A percentile compares a stretch with the other conserved stretches of the same genome.
These are phyloP conservation scores for Syngnathus acus DNA, from an alignment of 2,797 vertebrate genomes.

Conservation along the genomic window DNA sequence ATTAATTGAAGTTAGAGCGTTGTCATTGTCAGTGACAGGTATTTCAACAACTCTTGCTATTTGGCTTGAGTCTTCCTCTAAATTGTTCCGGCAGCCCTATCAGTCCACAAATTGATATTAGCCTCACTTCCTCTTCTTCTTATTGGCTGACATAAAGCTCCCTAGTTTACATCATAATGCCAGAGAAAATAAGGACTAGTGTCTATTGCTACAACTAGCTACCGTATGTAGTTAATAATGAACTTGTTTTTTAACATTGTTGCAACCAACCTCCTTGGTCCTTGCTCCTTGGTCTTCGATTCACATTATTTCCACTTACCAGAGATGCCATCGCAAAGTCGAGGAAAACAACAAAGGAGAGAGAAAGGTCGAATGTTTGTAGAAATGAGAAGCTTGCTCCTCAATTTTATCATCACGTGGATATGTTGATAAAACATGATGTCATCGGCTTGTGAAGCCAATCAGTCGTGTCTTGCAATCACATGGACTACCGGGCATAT, in stretches of 20 bases:
- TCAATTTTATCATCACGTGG: too few relatives aligned
- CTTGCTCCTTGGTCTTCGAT: background rate
- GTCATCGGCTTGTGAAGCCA: too few relatives aligned
- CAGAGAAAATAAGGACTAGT: background rate
- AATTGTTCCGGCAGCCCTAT: background rate
- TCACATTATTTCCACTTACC: background rate
- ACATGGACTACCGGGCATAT: too few relatives aligned
- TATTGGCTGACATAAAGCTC: background rate
- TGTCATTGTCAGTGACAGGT: background rate
- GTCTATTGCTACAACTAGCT: background rate
- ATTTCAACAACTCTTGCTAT: background rate
- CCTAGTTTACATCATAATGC: background rate
- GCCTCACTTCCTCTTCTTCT: background rate
- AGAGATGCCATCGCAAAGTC: too few relatives aligned
- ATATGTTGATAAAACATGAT: too few relatives aligned
- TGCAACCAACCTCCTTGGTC: too few relatives aligned
- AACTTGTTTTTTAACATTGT: too few relatives aligned
- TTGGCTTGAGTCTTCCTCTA: background rate
- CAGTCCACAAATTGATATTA: background rate
- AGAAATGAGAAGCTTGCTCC: too few relatives aligned
- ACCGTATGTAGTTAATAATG: too few relatives aligned
- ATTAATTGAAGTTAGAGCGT: background rate
- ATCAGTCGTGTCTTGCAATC: too few relatives aligned
- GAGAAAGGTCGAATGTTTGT: too few relatives aligned
- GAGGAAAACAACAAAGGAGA: too few relatives aligned